Conservation (phyloP, 2,797 vertebrate species). For the Acipenser transmontanus region DNA sequence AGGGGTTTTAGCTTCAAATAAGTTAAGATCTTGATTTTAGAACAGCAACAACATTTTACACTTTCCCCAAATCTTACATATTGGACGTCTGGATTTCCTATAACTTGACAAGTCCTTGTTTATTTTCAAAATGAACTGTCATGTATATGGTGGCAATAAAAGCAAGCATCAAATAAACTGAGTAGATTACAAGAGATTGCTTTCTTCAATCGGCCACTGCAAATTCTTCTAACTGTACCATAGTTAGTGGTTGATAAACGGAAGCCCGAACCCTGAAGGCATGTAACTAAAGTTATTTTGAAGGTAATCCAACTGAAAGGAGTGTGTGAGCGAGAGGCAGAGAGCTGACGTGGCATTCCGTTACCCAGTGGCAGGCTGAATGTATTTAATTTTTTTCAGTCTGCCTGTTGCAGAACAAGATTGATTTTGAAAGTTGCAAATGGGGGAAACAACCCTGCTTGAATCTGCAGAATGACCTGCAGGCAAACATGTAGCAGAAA, state of each 20-base stretch:
- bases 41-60: too few species aligned
- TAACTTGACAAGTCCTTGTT: neutral
- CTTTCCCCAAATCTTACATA: neutral
- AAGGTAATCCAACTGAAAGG: slow-evolving; percentile 19
- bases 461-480: neutral
- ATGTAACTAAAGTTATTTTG: slow-evolving; percentile 9
- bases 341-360: slow-evolving; percentile 8
- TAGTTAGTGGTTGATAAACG: slow-evolving; percentile 16
- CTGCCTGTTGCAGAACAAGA: slow-evolving; percentile 1
- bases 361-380: slow-evolving; percentile 7
- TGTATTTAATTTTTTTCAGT: slow-evolving; percentile 8
- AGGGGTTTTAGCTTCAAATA: too few species aligned
- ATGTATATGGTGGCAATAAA: neutral
- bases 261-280: neutral
- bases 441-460: neutral
- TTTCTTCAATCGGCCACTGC: neutral
- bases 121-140: neutral
- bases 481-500: neutral
- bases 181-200: slow-evolving; percentile 6
- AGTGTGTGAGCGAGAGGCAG: neutral
- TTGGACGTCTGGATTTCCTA: too few species aligned
- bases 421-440: neutral
- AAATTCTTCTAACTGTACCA: neutral
- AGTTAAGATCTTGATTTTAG: too few species aligned
- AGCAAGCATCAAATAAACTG: neutral